Evolutionary conservation across 1,140 invertebrate genomes (phyloP).

Genomic region (Bombus consobrinus): DNA sequence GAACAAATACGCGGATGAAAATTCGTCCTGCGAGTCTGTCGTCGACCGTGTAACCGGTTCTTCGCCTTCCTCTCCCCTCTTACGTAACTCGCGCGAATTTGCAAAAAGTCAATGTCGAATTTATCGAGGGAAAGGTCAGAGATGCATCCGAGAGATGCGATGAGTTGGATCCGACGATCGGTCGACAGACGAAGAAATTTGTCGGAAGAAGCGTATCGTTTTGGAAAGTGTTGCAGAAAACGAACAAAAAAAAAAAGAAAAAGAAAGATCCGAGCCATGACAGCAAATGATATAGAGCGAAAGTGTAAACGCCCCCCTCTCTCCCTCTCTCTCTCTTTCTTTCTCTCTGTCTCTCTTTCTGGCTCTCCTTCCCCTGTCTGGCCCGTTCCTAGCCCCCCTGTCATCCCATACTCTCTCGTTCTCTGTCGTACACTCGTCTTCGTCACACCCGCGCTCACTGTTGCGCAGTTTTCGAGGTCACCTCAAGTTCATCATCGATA

Average conservation of each 20-base stretch:
- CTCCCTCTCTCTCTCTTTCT: neutral
- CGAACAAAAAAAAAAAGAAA: neutral
- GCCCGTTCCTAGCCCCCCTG: slow-evolving; percentile 13
- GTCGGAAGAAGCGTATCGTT: slow-evolving; percentile 10
- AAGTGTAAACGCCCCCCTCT: slow-evolving; percentile 57
- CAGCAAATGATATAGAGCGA: slow-evolving; percentile 47
- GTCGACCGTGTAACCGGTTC: neutral
- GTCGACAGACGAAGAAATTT: neutral
- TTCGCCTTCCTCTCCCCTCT: neutral
- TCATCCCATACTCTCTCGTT: neutral
- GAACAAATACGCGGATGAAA: neutral
- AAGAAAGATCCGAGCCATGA: slow-evolving; percentile 7
- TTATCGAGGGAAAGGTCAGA: neutral
- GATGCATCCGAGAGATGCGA: neutral
- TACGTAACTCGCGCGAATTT: slow-evolving; percentile 20
- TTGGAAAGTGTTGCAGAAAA: slow-evolving; percentile 35
- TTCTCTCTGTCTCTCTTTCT: neutral
- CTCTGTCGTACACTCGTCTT: neutral
- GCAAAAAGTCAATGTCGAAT: neutral
- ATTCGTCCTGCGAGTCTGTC: neutral
- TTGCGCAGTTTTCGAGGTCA: slow-evolving; percentile 80
- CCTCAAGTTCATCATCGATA: slow-evolving; percentile 82
- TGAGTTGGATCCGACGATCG: too few species aligned
- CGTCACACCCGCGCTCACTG: slow-evolving; percentile 49
- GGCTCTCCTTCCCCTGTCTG: slow-evolving; percentile 6